A percentile compares a stretch with the other conserved stretches of the same genome.
These are phyloP conservation scores for Clinocottus analis DNA, from an alignment of 2,113 vertebrate genomes.

Conservation along the genomic window DNA sequence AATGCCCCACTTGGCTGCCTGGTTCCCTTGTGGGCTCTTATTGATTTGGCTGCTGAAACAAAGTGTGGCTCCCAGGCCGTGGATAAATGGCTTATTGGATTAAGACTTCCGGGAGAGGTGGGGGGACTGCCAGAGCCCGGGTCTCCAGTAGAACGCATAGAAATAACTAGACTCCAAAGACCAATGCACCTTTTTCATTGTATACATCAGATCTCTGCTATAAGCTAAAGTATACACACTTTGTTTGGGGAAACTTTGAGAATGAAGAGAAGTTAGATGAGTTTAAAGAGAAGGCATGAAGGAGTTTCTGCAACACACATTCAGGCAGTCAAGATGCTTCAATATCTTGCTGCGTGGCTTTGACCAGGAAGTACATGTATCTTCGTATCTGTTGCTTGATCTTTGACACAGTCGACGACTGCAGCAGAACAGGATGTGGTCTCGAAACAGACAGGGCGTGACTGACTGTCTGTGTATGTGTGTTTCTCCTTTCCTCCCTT, in stretches of 20 bases:
- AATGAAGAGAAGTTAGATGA: neutral
- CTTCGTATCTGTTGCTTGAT: constrained; percentile 42
- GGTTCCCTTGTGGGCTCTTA: constrained; percentile 64
- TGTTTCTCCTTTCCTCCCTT: constrained; percentile 40
- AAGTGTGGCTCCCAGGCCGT: constrained; percentile 63
- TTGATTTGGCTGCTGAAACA: constrained; percentile 75
- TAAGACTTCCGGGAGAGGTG: constrained; percentile 44
- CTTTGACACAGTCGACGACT: constrained; percentile 66
- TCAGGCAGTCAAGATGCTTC: neutral
- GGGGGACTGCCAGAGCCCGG: constrained; percentile 25
- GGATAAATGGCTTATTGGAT: constrained; percentile 78
- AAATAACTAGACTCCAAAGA: constrained; percentile 14
- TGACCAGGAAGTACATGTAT: constrained; percentile 57
- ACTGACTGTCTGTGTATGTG: constrained; percentile 54
- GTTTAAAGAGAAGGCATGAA: neutral
- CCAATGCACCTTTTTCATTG: neutral
- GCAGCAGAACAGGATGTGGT: constrained; percentile 80
- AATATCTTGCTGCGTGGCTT: constrained; percentile 7
- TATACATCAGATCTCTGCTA: neutral
- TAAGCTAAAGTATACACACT: neutral
- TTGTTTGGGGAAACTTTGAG: neutral
- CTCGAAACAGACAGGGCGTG: constrained; percentile 78
- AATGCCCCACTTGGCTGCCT: constrained; percentile 61
- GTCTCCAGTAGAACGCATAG: constrained; percentile 12
- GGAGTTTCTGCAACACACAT: neutral